Conservation (phyloP, 2,888 invertebrate genomes). For the Phymatocera aterrima region DNA sequence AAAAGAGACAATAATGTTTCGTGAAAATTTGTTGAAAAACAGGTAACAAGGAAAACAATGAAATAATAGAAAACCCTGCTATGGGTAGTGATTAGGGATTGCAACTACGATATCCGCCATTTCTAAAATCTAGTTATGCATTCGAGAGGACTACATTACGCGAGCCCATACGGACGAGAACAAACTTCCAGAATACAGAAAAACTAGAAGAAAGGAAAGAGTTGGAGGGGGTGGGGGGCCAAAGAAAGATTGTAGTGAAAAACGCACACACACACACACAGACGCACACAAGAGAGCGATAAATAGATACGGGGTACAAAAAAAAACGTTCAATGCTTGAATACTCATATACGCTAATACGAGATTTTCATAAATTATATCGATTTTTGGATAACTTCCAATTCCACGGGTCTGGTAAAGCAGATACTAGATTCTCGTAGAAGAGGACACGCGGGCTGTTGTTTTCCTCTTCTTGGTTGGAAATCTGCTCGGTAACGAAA, state of each 20-base stretch:
- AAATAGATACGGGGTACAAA: neutral
- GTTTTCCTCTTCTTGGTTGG: neutral
- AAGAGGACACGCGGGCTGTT: too few species aligned
- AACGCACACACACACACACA: too few species aligned
- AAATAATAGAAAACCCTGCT: constrained; percentile 14
- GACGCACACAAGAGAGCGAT: neutral
- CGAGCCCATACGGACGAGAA: neutral
- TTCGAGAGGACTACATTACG: neutral
- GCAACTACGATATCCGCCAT: constrained; percentile 39
- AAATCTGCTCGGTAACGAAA: constrained; percentile 17
- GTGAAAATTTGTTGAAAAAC: neutral
- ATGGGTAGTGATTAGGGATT: constrained; percentile 30
- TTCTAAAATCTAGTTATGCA: constrained; percentile 33
- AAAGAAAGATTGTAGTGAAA: too few species aligned
- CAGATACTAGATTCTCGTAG: neutral
- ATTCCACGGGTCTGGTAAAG: neutral
- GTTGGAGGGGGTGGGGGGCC: too few species aligned
- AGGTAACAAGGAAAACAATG: neutral
- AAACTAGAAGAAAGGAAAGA: neutral
- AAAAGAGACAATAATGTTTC: neutral
- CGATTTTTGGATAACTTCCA: constrained; percentile 53
- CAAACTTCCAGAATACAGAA: neutral
- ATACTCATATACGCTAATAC: constrained; percentile 9
- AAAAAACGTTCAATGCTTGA: constrained; percentile 18
- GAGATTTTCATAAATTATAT: constrained; percentile 50